Conservation (phyloP, 1,140 invertebrate species). For the Drosophila eugracilis region DNA sequence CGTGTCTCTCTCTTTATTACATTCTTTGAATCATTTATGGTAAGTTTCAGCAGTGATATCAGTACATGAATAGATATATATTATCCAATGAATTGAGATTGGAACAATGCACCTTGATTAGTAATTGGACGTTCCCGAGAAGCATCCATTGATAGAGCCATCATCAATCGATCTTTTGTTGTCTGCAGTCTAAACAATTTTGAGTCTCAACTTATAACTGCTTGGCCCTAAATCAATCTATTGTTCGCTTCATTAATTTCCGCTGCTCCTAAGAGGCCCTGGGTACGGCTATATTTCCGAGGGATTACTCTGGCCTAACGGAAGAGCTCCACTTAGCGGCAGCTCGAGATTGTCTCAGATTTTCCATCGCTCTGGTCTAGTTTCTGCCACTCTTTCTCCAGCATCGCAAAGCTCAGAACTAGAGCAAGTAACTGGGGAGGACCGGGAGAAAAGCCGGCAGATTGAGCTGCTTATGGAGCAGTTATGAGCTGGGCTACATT, state of each 20-base stretch:
- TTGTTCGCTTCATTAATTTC: constrained; percentile 37
- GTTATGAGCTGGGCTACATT: constrained; percentile 41
- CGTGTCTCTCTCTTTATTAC: no score
- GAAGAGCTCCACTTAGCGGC: constrained; percentile 14
- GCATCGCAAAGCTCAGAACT: constrained; percentile 14
- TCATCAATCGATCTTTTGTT: constrained; percentile 27
- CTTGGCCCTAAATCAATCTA: constrained; percentile 18
- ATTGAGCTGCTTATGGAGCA: constrained; percentile 30
- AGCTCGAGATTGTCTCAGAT: constrained; percentile 9
- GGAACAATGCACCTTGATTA: constrained; percentile 12
- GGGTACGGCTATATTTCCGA: constrained; percentile 5
- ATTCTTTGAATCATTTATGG: no score
- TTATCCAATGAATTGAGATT: constrained; percentile 1
- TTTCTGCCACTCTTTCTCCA: constrained; percentile 29
- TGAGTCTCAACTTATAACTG: background rate
- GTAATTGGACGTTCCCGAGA: constrained; percentile 1
- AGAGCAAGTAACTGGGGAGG: constrained; percentile 37
- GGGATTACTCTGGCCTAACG: constrained; percentile 26
- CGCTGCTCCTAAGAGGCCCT: constrained; percentile 9
- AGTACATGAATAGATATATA: no score
- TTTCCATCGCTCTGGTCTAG: constrained; percentile 20
- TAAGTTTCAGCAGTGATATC: no score
- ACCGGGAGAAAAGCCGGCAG: constrained; percentile 28
- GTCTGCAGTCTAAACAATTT: constrained; percentile 8
- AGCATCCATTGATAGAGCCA: constrained; percentile 2